Evolutionary conservation across 1,140 invertebrate genomes (phyloP).

Genomic region (Euwallacea fornicatus): DNA sequence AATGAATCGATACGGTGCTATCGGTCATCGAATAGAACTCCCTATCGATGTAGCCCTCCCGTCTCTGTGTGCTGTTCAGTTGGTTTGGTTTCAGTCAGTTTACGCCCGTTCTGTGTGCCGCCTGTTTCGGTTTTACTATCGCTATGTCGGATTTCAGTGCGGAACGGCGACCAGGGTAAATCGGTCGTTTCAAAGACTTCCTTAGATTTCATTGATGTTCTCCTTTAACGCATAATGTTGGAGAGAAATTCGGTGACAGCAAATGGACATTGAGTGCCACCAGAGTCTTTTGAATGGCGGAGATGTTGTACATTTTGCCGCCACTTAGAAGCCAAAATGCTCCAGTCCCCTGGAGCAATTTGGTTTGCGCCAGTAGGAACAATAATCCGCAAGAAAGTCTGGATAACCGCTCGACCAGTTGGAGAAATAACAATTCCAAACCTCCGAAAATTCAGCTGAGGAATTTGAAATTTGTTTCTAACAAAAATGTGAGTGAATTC

Average conservation of each 20-base stretch:
- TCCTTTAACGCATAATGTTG: not conserved
- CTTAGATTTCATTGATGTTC: not conserved
- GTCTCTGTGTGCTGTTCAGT: slow-evolving; percentile 12
- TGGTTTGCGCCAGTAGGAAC: slow-evolving; percentile 31
- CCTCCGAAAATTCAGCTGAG: slow-evolving; percentile 43
- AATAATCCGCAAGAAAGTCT: slow-evolving; percentile 13
- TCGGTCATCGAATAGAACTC: slow-evolving; percentile 6
- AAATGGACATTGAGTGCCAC: not conserved
- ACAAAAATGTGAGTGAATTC: slow-evolving; percentile 40
- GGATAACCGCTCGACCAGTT: slow-evolving; percentile 20
- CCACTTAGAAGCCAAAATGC: slow-evolving; percentile 56
- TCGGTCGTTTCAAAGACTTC: slow-evolving; percentile 1
- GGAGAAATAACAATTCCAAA: slow-evolving; percentile 37
- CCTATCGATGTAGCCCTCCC: slow-evolving; percentile 26
- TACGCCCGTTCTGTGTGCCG: slow-evolving; percentile 13
- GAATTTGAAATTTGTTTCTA: slow-evolving; percentile 40
- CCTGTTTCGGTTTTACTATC: slow-evolving; percentile 7
- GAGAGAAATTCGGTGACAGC: not conserved
- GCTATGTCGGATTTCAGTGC: slow-evolving; percentile 12
- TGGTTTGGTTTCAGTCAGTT: slow-evolving; percentile 22
- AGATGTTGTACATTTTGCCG: slow-evolving; percentile 56
- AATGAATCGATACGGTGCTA: not conserved
- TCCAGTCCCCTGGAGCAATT: slow-evolving; percentile 56
- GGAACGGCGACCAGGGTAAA: slow-evolving; percentile 19
- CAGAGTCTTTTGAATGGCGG: slow-evolving; percentile 9